phyloP scores from a whole-genome alignment of 2,113 vertebrate species.

The Bujurquina vittata region DNA sequence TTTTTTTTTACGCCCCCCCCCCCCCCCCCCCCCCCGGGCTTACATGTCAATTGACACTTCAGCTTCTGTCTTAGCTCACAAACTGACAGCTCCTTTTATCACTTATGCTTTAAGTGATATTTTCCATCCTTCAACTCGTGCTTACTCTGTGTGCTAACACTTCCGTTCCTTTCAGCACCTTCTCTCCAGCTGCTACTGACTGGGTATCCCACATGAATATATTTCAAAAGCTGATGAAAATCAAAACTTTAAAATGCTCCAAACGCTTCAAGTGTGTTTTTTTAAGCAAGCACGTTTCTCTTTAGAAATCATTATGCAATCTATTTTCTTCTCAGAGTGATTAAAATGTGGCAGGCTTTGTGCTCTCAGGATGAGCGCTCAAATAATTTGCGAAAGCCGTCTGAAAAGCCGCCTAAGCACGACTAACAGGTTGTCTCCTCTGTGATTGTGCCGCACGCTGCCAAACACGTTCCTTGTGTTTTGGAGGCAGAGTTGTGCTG shows the following conservation, averaged over 20 bases:
- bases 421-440: constrained; percentile 39
- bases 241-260: not conserved
- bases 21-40: not conserved
- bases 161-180: not conserved
- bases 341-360: not conserved
- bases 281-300: not conserved
- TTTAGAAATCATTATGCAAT: not conserved
- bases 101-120: not conserved
- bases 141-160: not conserved
- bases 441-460: constrained; percentile 6
- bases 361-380: not conserved
- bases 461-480: constrained; percentile 13
- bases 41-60: not conserved
- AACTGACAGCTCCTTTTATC: not conserved
- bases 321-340: not conserved
- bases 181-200: not conserved
- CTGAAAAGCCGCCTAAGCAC: constrained; percentile 17
- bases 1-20: too few relatives aligned
- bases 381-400: constrained; percentile 30
- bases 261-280: not conserved
- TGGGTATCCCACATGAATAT: not conserved
- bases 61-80: not conserved
- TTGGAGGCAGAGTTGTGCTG: constrained; percentile 36
- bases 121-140: not conserved
- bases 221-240: not conserved